Percentiles rank a stretch among this genome's conserved stretches.
These are phyloP conservation scores for Daboia siamensis DNA, from an alignment of 2,113 vertebrate genomes.

Conservation along the genomic window DNA sequence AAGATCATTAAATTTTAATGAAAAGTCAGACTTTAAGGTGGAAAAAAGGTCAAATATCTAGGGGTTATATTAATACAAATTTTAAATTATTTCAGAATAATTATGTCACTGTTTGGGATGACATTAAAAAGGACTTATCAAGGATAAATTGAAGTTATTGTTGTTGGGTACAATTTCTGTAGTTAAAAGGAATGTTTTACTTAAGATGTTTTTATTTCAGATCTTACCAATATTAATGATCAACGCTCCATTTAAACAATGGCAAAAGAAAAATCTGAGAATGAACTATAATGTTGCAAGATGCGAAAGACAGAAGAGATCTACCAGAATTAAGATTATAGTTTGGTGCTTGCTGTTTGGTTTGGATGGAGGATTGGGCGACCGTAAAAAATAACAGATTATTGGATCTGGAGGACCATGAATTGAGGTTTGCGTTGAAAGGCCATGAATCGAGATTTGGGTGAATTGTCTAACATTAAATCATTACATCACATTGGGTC, in stretches of 20 bases:
- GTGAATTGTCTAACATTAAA: background rate
- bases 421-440: background rate
- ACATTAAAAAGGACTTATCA: background rate
- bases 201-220: too few relatives aligned
- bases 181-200: background rate
- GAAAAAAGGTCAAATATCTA: background rate
- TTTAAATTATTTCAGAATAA: background rate
- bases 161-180: background rate
- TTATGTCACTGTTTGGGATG: background rate
- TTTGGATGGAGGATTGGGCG: background rate
- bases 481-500: background rate
- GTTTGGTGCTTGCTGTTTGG: background rate
- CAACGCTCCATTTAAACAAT: background rate
- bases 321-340: background rate
- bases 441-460: background rate
- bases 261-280: background rate
- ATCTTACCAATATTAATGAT: background rate
- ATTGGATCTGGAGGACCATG: background rate
- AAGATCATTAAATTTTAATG: background rate
- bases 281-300: background rate
- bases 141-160: background rate
- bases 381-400: background rate
- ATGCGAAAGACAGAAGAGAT: background rate
- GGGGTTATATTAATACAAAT: background rate
- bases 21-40: background rate